Evolutionary conservation across 1,140 invertebrate species (phyloP), one percentile per base, ranked within the genome.

Genomic region (Epicauta chinensis): DNA sequence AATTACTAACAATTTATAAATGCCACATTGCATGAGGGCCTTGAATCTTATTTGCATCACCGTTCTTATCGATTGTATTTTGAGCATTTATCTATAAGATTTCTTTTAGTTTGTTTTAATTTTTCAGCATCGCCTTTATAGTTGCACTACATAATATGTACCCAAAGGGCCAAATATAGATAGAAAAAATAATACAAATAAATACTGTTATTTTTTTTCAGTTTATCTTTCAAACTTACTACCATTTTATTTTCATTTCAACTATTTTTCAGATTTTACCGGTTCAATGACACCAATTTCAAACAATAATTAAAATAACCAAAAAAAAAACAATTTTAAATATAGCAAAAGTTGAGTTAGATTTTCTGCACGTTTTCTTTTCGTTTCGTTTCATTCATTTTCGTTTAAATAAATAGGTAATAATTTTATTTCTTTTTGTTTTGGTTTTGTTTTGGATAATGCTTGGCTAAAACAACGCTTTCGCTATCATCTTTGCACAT

Each of bases 271-370:
- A 70, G 68, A 70, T 67, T 70, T 69, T 64, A 56, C 68, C 49
- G 68, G 68, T 49, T 70, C 68, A 53, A 67, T 68, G 62, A 70
- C 63, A 39, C 67, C 68, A 40, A 69, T 69, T 41, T 59, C 68
- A 40, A 41, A 59, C 47, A 63, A 59, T 45, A 61, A 62, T 64
- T 64, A 38, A 49, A 30, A 49, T 39, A 59, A 53, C 52, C 37
- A 47, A 51, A 36, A 62, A 55, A 38, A 16, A 15, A 10, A 16
- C 41, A 46, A 54, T 54, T 55, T 36, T 29, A 45, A 52, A 45
- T 11, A 38, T 11, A 16, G 36, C 16, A 4, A 30, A 35, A 10
- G 14, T 32, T 50, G 42, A 66, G 64, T 63, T 68, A 56, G 17
- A 50, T 15, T 30, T 55, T 57, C 48, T 67, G 63, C 63, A 63